phyloP scores from a whole-genome alignment of 92 coral and sea anemone genomes.

The Actinostola sp. region DNA sequence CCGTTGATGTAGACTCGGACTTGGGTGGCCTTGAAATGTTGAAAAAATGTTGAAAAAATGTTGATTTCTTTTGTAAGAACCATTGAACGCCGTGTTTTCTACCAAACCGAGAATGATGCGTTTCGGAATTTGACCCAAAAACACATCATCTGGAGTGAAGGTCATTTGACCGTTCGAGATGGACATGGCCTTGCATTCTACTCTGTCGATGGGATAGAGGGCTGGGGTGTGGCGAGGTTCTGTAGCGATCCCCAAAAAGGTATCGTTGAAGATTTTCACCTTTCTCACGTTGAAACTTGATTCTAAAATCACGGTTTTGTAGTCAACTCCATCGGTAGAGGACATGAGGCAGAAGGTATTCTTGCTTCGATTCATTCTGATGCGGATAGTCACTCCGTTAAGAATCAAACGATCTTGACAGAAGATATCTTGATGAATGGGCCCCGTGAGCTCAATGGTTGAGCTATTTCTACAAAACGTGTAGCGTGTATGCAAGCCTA shows the following conservation, averaged over 20 bases:
- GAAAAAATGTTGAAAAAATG: conserved; percentile 50
- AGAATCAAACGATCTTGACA: conserved; percentile 32
- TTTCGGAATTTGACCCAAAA: conserved; percentile 42
- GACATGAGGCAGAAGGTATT: conserved; percentile 59
- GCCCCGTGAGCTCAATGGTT: conserved; percentile 36
- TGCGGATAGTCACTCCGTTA: conserved; percentile 44
- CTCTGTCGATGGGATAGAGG: conserved; percentile 59
- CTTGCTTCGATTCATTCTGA: conserved; percentile 56
- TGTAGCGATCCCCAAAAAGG: conserved; percentile 23
- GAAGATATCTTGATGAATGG: conserved; percentile 44
- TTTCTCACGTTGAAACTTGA: conserved; percentile 54
- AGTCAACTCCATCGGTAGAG: conserved; percentile 26
- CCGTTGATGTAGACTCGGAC: conserved; percentile 51
- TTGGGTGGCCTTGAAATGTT: conserved; percentile 34
- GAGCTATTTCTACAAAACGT: conserved; percentile 23
- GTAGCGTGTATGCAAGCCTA: conserved; percentile 34
- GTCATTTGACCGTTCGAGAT: conserved; percentile 41
- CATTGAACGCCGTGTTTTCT: conserved; percentile 49
- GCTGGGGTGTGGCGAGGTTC: conserved; percentile 36
- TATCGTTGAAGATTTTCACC: conserved; percentile 18
- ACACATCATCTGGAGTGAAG: conserved; percentile 52
- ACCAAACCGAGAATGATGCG: conserved; percentile 43
- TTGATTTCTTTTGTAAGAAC: conserved; percentile 35
- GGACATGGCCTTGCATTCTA: conserved; percentile 49
- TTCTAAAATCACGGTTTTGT: conserved; percentile 57